phyloP scores from a whole-genome alignment of 1,140 invertebrate genomes.

The Aphelinus atriplicis region DNA sequence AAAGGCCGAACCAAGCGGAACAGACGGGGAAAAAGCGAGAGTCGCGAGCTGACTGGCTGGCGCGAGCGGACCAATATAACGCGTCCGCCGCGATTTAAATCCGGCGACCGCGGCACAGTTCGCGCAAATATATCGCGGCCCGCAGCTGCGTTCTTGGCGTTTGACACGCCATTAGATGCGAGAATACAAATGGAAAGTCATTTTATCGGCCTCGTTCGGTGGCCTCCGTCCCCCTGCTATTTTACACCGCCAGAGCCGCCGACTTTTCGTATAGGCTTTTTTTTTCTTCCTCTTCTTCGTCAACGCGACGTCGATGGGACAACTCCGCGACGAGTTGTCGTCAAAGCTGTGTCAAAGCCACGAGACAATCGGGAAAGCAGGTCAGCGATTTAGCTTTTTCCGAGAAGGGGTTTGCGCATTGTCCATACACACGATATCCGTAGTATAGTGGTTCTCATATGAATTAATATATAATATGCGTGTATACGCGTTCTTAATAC shows the following conservation, averaged over 20 bases:
- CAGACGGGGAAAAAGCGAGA: not conserved
- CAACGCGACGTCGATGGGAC: too few species aligned
- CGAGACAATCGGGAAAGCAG: too few species aligned
- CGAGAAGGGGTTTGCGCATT: too few species aligned
- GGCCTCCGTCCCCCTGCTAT: not conserved
- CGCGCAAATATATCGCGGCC: slow-evolving; percentile 38
- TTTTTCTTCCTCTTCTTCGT: too few species aligned
- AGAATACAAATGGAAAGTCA: slow-evolving; percentile 37
- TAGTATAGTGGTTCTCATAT: too few species aligned
- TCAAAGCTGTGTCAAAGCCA: too few species aligned
- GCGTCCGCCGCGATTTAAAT: slow-evolving; percentile 64
- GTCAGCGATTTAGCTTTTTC: too few species aligned
- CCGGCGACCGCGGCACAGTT: slow-evolving; percentile 49
- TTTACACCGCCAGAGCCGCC: not conserved
- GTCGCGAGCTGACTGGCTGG: slow-evolving; percentile 58
- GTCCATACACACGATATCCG: too few species aligned
- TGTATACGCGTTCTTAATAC: too few species aligned
- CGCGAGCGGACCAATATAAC: slow-evolving; percentile 66
- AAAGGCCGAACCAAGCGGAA: not conserved
- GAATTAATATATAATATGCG: too few species aligned
- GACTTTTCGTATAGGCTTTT: too few species aligned
- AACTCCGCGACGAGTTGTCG: too few species aligned
- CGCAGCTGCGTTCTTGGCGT: slow-evolving; percentile 51
- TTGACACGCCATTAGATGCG: slow-evolving; percentile 62
- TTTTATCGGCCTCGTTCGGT: slow-evolving; percentile 22